Conservation (phyloP, 2,888 invertebrate genomes). For the Aromia moschata region DNA sequence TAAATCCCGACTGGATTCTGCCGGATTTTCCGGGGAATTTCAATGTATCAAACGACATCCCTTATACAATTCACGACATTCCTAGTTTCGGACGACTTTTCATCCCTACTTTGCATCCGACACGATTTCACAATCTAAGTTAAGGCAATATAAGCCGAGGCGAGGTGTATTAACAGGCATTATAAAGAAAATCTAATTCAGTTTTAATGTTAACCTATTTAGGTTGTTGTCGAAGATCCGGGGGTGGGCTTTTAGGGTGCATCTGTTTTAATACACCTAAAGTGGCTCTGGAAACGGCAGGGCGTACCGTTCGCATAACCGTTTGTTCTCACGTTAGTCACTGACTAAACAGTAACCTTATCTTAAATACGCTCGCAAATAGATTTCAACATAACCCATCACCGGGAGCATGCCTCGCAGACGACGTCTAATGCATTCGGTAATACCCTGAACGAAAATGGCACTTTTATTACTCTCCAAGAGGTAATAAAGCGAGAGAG, state of each 20-base stretch:
- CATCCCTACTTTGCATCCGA: neutral
- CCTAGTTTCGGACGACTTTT: too few species aligned
- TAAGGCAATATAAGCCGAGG: constrained; percentile 2
- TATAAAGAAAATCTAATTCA: constrained; percentile 43
- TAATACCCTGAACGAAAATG: constrained; percentile 7
- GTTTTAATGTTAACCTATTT: constrained; percentile 39
- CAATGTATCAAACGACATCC: too few species aligned
- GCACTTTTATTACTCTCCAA: constrained; percentile 13
- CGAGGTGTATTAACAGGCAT: constrained; percentile 32
- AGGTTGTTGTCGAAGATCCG: constrained; percentile 34
- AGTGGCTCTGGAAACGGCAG: constrained; percentile 31
- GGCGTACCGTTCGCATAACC: constrained; percentile 25
- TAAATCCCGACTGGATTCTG: too few species aligned
- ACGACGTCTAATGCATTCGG: constrained; percentile 9
- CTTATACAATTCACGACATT: too few species aligned
- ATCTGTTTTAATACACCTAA: constrained; percentile 41
- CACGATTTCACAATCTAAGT: neutral
- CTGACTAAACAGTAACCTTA: constrained; percentile 59
- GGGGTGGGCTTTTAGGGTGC: constrained; percentile 35
- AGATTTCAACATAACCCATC: constrained; percentile 37
- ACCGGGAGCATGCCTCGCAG: constrained; percentile 5
- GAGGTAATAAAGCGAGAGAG: neutral
- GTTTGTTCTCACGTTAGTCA: constrained; percentile 57
- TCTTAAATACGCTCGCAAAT: constrained; percentile 58
- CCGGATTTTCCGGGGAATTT: too few species aligned